A percentile compares a stretch with the other conserved stretches of the same genome.
These are phyloP conservation scores for Acanthurus tractus DNA, from an alignment of 2,797 vertebrate species.

Conservation along the genomic window DNA sequence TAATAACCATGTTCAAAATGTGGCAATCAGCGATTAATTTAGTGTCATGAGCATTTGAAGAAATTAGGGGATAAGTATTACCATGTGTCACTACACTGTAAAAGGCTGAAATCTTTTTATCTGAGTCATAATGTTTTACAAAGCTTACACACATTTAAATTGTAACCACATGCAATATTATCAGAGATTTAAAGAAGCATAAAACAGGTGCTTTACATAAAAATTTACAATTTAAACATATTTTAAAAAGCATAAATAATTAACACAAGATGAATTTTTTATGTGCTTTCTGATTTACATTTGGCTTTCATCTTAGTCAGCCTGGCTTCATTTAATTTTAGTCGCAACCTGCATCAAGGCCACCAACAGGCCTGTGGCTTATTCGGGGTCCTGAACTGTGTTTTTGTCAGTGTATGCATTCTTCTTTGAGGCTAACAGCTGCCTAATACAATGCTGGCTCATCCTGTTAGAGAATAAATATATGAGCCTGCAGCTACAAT, in stretches of 20 bases:
- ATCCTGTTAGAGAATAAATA: neutral
- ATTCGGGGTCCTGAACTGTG: constrained; percentile 14
- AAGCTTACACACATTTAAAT: neutral
- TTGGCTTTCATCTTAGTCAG: constrained; percentile 29
- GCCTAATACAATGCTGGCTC: too few species aligned
- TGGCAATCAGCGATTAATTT: neutral
- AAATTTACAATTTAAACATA: neutral
- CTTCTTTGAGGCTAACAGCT: too few species aligned
- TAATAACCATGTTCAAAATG: neutral
- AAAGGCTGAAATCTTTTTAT: neutral
- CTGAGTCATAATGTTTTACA: constrained; percentile 1
- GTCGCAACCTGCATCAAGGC: constrained; percentile 6
- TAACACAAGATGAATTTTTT: constrained; percentile 2
- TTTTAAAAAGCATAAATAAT: constrained; percentile 27
- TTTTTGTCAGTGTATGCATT: too few species aligned
- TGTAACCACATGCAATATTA: constrained; percentile 23
- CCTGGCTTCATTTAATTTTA: constrained; percentile 20
- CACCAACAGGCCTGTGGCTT: constrained; percentile 34
- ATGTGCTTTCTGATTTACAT: constrained; percentile 36
- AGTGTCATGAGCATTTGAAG: constrained; percentile 1
- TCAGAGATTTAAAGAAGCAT: neutral
- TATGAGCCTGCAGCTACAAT: neutral
- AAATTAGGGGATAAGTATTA: constrained; percentile 9
- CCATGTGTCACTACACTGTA: neutral
- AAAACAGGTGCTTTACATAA: neutral